phyloP scores from a whole-genome alignment of 2,113 vertebrate genomes.

The Hemicordylus capensis region DNA sequence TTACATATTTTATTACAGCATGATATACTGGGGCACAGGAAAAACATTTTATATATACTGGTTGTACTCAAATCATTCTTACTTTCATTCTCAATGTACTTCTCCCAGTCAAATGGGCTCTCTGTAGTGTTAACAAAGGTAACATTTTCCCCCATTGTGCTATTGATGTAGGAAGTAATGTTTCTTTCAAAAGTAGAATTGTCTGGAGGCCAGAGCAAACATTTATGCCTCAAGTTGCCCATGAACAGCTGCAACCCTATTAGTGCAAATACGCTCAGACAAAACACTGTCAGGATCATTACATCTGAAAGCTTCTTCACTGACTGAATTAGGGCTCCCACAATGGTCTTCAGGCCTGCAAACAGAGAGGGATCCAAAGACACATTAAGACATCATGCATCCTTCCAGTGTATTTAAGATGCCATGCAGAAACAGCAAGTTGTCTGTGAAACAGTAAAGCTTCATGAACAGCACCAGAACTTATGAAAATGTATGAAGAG shows the following conservation, averaged over 20 bases:
- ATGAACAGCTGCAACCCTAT: slow-evolving; percentile 98
- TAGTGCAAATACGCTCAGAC: slow-evolving; percentile 95
- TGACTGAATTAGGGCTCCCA: slow-evolving; percentile 95
- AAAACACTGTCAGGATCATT: slow-evolving; percentile 98
- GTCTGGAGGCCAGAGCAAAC: slow-evolving; percentile 76
- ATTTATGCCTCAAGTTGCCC: slow-evolving; percentile 97
- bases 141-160: slow-evolving; percentile 70
- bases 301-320: slow-evolving; percentile 97
- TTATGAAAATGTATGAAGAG: slow-evolving; percentile 67
- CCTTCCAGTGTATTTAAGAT: slow-evolving; percentile 33
- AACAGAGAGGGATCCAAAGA: slow-evolving; percentile 42
- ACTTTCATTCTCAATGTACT: slow-evolving; percentile 84
- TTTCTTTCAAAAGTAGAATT: slow-evolving; percentile 75
- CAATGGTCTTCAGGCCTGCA: slow-evolving; percentile 95
- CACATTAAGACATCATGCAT: slow-evolving; percentile 22
- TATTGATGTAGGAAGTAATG: slow-evolving; percentile 71
- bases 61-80: slow-evolving; percentile 69
- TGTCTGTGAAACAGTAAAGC: slow-evolving; percentile 58
- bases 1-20: not conserved
- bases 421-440: slow-evolving; percentile 64
- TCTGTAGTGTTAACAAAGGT: slow-evolving; percentile 69
- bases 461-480: slow-evolving; percentile 63
- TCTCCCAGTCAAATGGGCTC: slow-evolving; percentile 81
- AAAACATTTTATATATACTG: not conserved
- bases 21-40: not conserved